Evolutionary conservation across 2,113 vertebrate species (phyloP).

Genomic region (Campylomormyrus numenius): DNA sequence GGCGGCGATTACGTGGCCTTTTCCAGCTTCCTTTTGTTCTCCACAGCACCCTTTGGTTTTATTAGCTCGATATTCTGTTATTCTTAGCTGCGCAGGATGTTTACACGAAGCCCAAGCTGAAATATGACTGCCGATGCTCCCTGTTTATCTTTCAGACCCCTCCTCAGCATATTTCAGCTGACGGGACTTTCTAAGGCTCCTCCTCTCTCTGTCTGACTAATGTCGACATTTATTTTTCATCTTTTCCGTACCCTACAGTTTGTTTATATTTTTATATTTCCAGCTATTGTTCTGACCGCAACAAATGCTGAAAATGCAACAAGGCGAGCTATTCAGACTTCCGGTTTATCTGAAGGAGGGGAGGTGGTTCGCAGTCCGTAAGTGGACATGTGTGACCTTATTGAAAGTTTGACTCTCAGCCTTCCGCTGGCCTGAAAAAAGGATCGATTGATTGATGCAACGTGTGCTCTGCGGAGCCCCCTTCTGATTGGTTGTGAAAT

Average conservation of each 20-base stretch:
- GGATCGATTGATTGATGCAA: not conserved
- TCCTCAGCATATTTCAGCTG: not conserved
- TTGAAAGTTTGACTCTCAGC: not conserved
- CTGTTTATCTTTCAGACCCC: conserved; percentile 56
- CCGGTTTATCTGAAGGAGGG: not conserved
- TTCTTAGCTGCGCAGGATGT: conserved; percentile 71
- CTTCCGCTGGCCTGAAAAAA: not conserved
- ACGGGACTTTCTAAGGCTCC: conserved; percentile 12
- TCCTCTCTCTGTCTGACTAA: conserved; percentile 25
- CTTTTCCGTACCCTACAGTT: conserved; percentile 28
- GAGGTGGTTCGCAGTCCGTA: not conserved
- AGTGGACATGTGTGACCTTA: not conserved
- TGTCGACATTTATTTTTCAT: not conserved
- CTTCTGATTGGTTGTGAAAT: not conserved
- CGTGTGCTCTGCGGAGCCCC: not conserved
- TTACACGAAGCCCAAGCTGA: conserved; percentile 59
- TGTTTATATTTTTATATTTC: conserved; percentile 36
- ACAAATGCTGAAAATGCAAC: not conserved
- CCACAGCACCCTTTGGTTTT: conserved; percentile 56
- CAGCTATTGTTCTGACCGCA: conserved; percentile 33
- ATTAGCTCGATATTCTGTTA: conserved; percentile 63
- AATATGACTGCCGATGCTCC: conserved; percentile 59
- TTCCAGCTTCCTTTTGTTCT: conserved; percentile 52
- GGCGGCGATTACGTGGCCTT: conserved; percentile 26
- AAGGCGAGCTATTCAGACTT: not conserved